Evolutionary conservation across 2,113 vertebrate species (phyloP), one percentile per base, ranked within the genome.

Genomic region (Tragulus kanchil): DNA sequence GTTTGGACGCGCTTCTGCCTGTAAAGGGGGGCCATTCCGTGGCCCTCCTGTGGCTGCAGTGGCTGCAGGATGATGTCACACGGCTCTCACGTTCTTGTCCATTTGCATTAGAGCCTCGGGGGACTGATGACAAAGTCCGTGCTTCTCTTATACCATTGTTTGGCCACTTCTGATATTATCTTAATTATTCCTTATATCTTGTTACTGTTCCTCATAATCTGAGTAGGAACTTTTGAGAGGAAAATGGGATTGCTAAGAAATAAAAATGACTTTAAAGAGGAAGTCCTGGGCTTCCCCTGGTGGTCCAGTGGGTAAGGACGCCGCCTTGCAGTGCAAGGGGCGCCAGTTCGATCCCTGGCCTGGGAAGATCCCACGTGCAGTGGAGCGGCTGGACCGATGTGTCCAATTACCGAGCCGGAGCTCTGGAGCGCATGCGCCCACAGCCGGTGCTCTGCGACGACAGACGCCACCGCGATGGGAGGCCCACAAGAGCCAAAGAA

Each of bases 41-140:
- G 42, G 25, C 75, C 48, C 6, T 31, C 15, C n/a, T 0, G 0
- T 6, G n/a, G 31, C 1, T 9, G n/a, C 1, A 5, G 1, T 54
- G 61, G 59, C 8, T 0, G 1, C 48, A 8, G 15, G 19, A 1
- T 67, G 81, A 69, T 13, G 12, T 28, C 1, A 23, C 3, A 10
- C 8, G 23, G 8, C 28, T 67, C 14, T 69, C 36, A 17, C 0
- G 28, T 7, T 10, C 45, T 62, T 4, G 16, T 6, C 4, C 3
- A 4, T 48, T 19, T 54, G 12, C 1, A 3, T 64, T 25, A 13
- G 4, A 62, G 14, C 45, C 61, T 28, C 11, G 16, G 54, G 25
- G 42, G 26, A 23, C 26, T 64, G 25, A 15, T 25, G 50, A 23
- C 61, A 73, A 65, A 61, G 36, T 3, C 4, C 28, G 15, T 65